Percentiles rank a stretch among this genome's conserved stretches.
Conservation (phyloP, 2,888 invertebrate species). For the Platycheirus albimanus region DNA sequence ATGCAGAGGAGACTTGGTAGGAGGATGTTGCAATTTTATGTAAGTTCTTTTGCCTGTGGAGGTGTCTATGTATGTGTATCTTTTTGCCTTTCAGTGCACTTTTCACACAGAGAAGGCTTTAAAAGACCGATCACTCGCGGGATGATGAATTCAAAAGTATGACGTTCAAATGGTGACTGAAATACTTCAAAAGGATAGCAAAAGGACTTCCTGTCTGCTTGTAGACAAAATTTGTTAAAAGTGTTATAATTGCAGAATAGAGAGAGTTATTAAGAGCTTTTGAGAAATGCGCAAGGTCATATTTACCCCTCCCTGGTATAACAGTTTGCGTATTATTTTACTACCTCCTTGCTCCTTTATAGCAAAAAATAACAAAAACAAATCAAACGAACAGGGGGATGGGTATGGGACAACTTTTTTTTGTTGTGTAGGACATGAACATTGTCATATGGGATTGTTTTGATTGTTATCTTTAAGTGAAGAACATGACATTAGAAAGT, state of each 20-base stretch:
- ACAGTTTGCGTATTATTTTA: too few species aligned
- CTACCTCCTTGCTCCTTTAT: too few species aligned
- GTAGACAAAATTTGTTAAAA: constrained; percentile 7
- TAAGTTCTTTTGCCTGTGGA: constrained; percentile 35
- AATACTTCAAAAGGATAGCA: constrained; percentile 26
- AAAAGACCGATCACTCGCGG: constrained; percentile 33
- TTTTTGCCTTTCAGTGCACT: constrained; percentile 44
- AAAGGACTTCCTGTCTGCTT: constrained; percentile 36
- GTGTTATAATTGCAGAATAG: constrained; percentile 24
- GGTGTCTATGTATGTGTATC: constrained; percentile 40
- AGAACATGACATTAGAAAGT: constrained; percentile 71
- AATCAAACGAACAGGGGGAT: constrained; percentile 12
- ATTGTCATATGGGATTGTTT: constrained; percentile 70
- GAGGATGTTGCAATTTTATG: constrained; percentile 46
- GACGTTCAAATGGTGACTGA: constrained; percentile 68
- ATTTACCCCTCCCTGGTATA: constrained; percentile 39
- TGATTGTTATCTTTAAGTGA: constrained; percentile 70
- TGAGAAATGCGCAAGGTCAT: constrained; percentile 54
- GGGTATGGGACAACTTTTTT: constrained; percentile 29
- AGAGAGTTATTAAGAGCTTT: constrained; percentile 47
- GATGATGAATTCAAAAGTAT: constrained; percentile 57
- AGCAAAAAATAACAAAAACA: constrained; percentile 24
- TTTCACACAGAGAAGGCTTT: constrained; percentile 26
- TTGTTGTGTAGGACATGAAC: constrained; percentile 59
- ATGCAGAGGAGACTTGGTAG: neutral